Evolutionary conservation across 1,140 invertebrate genomes (phyloP).

Genomic region (Rhysida immarginata): DNA sequence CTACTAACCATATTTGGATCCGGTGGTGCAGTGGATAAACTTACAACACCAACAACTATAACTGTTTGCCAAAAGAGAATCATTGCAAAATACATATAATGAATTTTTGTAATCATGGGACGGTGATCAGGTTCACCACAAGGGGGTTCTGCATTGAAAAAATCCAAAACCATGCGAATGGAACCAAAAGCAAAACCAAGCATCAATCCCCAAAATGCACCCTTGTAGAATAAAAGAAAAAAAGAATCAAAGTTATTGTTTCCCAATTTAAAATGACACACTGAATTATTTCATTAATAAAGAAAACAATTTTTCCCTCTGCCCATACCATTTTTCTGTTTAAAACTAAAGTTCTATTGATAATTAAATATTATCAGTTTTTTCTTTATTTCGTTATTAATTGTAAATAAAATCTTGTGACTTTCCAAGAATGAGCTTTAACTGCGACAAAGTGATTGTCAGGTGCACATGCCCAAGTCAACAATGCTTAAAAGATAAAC

Average conservation of each 20-base stretch:
- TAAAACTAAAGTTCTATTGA: too few species aligned
- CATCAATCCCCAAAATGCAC: conserved; percentile 32
- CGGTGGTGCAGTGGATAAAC: conserved; percentile 24
- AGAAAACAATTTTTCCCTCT: too few species aligned
- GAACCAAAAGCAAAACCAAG: conserved; percentile 27
- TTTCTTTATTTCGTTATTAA: too few species aligned
- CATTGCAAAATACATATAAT: conserved; percentile 34
- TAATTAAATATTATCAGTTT: too few species aligned
- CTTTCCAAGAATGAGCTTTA: too few species aligned
- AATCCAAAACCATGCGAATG: conserved; percentile 25
- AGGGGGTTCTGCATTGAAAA: conserved; percentile 19
- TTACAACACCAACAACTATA: conserved; percentile 20
- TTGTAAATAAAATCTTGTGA: too few species aligned
- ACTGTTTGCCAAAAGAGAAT: conserved; percentile 20
- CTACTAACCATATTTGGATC: conserved; percentile 19
- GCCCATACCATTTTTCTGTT: too few species aligned
- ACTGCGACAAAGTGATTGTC: too few species aligned
- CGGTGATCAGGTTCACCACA: conserved; percentile 24
- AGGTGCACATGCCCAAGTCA: too few species aligned
- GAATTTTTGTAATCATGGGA: conserved; percentile 26
- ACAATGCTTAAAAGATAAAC: too few species aligned
- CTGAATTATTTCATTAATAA: too few species aligned
- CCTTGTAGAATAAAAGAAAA: conserved; percentile 19
- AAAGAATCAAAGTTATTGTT: not conserved
- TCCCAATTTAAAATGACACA: too few species aligned